Evolutionary conservation across 2,113 vertebrate species (phyloP), one percentile per base, ranked within the genome.

Genomic region (Neoarius graeffei): DNA sequence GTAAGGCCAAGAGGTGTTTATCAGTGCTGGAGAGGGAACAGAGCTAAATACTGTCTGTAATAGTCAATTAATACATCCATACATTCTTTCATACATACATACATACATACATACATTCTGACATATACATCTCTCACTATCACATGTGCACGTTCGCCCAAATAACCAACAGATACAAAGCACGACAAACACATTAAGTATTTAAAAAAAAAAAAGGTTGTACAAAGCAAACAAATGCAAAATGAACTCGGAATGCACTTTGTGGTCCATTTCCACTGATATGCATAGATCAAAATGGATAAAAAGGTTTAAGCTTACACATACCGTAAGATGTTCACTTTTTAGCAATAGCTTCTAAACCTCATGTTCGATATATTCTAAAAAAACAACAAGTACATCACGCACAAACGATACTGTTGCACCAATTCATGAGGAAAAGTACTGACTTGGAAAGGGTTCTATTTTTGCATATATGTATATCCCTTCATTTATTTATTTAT

Each of bases 241-340:
- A 48, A 94, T 85, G 60, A 90, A 90, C 64, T 84, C 42, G 88
- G 30, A 89, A 86, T 84, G 54, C 84, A 84, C 23, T 87, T 91
- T 89, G 87, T 54, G 64, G 71, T 89, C 92, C 89, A 92, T 93
- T 92, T 93, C 84, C 90, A 93, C 93, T 92, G 87, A 93, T 93
- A 94, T 95, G 94, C 95, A 95, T 94, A 94, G 93, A 89, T 86
- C 89, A 92, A 91, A 92, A 93, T 90, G 92, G 80, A 92, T 93
- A 93, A 94, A 92, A 80, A 80, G 56, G 14, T 92, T 92, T 67
- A 73, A 88, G 74, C 74, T 88, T 87, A 83, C 84, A 84, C 23
- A 84, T 83, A 76, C 69, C 56, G 73, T 83, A 85, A 84, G 35
- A 60, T 50, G 85, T 83, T 85, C n/a, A 25, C 57, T 81, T 90